Evolutionary conservation across 1,140 invertebrate genomes (phyloP).

Genomic region (Drosophila arawakana): DNA sequence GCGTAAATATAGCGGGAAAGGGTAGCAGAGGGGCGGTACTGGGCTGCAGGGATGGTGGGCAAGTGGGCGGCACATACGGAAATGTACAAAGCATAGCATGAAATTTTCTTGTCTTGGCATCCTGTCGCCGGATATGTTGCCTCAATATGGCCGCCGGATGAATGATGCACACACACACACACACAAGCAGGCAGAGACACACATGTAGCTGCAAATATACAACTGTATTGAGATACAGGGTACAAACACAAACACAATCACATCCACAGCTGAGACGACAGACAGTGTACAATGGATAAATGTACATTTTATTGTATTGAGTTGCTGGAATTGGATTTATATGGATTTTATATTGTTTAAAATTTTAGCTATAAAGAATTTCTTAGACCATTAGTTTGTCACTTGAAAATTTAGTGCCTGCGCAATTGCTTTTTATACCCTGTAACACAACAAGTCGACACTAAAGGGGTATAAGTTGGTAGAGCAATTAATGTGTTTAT

Average conservation of each 20-base stretch:
- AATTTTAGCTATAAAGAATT: constrained; percentile 81
- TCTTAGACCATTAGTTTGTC: constrained; percentile 82
- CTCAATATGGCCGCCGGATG: constrained; percentile 82
- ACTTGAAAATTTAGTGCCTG: constrained; percentile 77
- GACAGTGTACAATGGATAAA: constrained; percentile 52
- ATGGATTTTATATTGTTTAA: constrained; percentile 72
- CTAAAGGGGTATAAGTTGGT: neutral
- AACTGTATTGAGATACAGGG: constrained; percentile 2
- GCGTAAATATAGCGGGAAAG: neutral
- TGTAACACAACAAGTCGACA: neutral
- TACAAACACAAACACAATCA: constrained; percentile 17
- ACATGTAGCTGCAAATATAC: constrained; percentile 12
- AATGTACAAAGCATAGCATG: constrained; percentile 81
- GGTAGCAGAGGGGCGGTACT: constrained; percentile 17
- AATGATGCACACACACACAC: constrained; percentile 73
- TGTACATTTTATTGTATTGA: constrained; percentile 75
- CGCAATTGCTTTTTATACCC: constrained; percentile 59
- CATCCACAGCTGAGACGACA: constrained; percentile 53
- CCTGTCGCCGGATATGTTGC: constrained; percentile 82
- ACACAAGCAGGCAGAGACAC: constrained; percentile 3
- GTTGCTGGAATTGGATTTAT: constrained; percentile 66
- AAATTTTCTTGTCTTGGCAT: constrained; percentile 82
- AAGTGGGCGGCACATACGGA: constrained; percentile 45
- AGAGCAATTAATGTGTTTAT: too few species aligned
- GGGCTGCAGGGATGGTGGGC: neutral